Percentiles rank a stretch among this genome's conserved stretches.
These are phyloP conservation scores for Anarhynchus alexandrinus DNA, from an alignment of 2,113 vertebrate species.

Conservation along the genomic window DNA sequence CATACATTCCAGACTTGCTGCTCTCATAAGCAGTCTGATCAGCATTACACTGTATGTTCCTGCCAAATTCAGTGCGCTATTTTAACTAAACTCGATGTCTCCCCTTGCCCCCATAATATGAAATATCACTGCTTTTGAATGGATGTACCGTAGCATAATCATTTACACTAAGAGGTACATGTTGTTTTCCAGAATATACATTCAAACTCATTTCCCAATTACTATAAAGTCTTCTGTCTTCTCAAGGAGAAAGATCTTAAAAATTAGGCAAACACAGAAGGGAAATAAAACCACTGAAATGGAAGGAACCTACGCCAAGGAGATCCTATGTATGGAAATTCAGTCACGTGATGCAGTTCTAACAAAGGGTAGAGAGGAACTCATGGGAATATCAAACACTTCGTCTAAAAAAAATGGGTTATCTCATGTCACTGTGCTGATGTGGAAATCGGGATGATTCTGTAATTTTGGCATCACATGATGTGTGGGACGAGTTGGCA, in stretches of 20 bases:
- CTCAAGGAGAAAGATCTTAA: not conserved
- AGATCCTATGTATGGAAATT: not conserved
- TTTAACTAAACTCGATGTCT: not conserved
- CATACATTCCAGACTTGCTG: conserved; percentile 20
- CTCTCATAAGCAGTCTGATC: conserved; percentile 45
- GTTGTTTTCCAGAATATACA: not conserved
- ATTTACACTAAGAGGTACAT: not conserved
- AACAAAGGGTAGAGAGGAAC: not conserved
- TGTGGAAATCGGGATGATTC: not conserved
- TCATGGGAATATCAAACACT: not conserved
- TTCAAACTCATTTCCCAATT: not conserved
- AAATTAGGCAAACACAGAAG: not conserved
- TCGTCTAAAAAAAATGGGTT: not conserved
- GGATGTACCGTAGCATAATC: not conserved
- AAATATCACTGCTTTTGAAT: not conserved
- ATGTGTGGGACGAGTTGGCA: not conserved
- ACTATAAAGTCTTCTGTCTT: not conserved
- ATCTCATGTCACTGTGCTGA: not conserved
- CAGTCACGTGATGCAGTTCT: not conserved
- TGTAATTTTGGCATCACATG: not conserved
- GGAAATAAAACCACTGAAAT: not conserved
- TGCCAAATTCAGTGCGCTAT: conserved; percentile 23
- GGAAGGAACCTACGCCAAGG: not conserved
- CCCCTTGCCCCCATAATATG: not conserved
- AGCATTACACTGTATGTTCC: not conserved